Evolutionary conservation across 2,797 vertebrate genomes (phyloP), one percentile per base, ranked within the genome.

Genomic region (Prunella strophiata): DNA sequence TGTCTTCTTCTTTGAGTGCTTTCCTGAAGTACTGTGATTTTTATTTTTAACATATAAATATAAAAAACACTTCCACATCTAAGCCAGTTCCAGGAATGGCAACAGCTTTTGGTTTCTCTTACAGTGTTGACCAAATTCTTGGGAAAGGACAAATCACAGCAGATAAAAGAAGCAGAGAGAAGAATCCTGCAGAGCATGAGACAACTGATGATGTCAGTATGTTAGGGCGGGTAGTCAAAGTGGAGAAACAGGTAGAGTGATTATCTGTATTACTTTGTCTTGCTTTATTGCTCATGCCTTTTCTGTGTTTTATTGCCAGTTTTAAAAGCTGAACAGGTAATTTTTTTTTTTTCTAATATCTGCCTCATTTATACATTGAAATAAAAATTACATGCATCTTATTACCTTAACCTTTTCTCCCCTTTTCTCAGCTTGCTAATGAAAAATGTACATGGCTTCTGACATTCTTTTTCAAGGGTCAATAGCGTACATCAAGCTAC

Each of bases 121-220:
- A 45, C 97, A 99, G 99, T 0, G 99, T 99, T 96, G 99, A 99
- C 95, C 99, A 99, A 95, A 99, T 99, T 97, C 98, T 99, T 40
- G 99, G 99, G 81, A 99, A 99, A 96, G 99, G 99, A 32, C 99
- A 99, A 98, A 98, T 99, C 92, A 98, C 99, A 57, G 96, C 99
- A 82, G 99, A 99, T 95, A 99, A 99, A 97, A 99, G 98, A 98
- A 98, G 98, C 27, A 97, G 99, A 89, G 99, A 99, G 88, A 99
- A 99, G 97, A 98, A 99, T 90, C 97, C 99, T 14, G 98, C 98
- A 71, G 99, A 99, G 87, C 98, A 98, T 36, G 99, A 99, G 76
- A 85, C 98, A 29, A 85, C 98, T 20, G 99, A 99, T 94, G 99
- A 99, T 50, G 98, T 99, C 97, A 99, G 99, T 96, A 99, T 99